phyloP scores from a whole-genome alignment of 2,797 vertebrate species.

The Sylvia borin region DNA sequence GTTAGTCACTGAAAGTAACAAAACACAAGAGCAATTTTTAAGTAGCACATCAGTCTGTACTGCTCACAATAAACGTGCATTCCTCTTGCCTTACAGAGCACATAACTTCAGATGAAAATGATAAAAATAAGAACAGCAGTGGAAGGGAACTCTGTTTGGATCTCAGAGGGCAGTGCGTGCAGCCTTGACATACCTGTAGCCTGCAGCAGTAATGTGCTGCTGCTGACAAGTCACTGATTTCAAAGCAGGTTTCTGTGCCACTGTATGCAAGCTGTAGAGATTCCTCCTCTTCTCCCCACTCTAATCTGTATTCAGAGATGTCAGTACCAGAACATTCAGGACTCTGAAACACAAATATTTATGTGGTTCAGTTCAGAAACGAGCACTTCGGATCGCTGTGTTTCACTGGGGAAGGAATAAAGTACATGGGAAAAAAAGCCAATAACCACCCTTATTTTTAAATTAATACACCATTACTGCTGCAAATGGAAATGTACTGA shows the following conservation, averaged over 20 bases:
- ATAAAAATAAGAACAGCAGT: not conserved
- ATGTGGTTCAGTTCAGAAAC: not conserved
- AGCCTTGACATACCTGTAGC: slow-evolving; percentile 84
- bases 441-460: not conserved
- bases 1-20: not conserved
- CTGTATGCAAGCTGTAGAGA: slow-evolving; percentile 88
- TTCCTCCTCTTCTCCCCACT: slow-evolving; percentile 91
- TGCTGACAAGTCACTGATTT: slow-evolving; percentile 86
- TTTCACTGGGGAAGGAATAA: not conserved
- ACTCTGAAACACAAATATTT: slow-evolving; percentile 80
- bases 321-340: slow-evolving; percentile 91
- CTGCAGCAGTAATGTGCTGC: slow-evolving; percentile 91
- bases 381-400: not conserved
- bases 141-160: not conserved
- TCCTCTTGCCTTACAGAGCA: not conserved
- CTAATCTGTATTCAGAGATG: slow-evolving; percentile 93
- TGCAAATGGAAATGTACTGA: not conserved
- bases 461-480: slow-evolving; percentile 17
- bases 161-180: not conserved
- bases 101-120: not conserved
- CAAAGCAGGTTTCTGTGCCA: slow-evolving; percentile 86
- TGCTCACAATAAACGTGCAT: not conserved
- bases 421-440: not conserved
- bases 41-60: not conserved
- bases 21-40: not conserved